Base-by-base conservation (phyloP, 2,888 invertebrate species). In the Acleris literana region DNA sequence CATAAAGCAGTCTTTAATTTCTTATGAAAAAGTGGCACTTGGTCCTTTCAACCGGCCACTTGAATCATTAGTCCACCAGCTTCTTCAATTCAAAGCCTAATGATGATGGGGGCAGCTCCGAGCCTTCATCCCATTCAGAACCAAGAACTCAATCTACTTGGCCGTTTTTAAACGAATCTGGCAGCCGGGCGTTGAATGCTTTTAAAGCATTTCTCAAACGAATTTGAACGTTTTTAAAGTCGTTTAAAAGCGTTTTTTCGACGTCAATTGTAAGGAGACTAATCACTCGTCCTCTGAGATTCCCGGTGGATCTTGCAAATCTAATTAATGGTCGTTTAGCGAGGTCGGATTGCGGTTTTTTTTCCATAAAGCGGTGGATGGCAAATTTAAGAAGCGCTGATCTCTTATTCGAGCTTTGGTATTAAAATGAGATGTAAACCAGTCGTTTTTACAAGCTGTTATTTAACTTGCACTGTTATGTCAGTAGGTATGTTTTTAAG, bases 271-370 rank as follows among this genome's bases (percentile, higher is more conserved):
- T 61, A 39, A 51, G 56, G 61, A 57, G 56, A 20, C 61, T 57
- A 66, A 66, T 66, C 61, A 66, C 56, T 66, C 56, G 57, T 61
- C 56, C 51, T 55, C 18, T 29, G 44, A 22, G 66, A 62, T 66
- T 62, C 46, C 13, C 56, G 61, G 57, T 60, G 60, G 55, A 48
- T 48, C 46, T 57, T 61, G 56, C 56, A 52, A 66, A 66, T 66
- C 56, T 66, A 66, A 66, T 66, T 62, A 61, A 57, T 61, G 46
- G 56, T 16, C 52, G 56, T 57, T 57, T 61, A 65, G 44, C 66
- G 61, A 66, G 59, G 43, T 56, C 22, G 52, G 46, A 46, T 56
- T 61, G 11, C 29, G 44, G 44, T 39, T 33, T 48, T 33, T 22
- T 66, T 56, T 51, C 13, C 4, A 22, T 43, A 25, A 43, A 52